Evolutionary conservation across 1,140 invertebrate species (phyloP).

Genomic region (Neodiprion lecontei): DNA sequence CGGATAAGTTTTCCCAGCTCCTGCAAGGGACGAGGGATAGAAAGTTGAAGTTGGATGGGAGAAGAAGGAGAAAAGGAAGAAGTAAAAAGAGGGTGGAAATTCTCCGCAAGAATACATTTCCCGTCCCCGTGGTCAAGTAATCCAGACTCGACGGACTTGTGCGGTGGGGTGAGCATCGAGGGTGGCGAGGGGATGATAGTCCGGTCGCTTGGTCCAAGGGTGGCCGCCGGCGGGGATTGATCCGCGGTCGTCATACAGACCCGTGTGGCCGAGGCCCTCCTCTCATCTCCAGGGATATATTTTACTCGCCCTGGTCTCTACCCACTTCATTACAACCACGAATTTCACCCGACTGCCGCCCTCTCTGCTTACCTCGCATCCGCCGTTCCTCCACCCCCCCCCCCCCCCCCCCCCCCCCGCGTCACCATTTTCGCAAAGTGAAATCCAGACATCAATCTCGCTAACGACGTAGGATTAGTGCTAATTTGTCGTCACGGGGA

Average conservation of each 20-base stretch:
- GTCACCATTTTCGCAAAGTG: slow-evolving; percentile 45
- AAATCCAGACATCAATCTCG: slow-evolving; percentile 53
- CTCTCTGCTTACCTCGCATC: not conserved
- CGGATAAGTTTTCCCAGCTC: not conserved
- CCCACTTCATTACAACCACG: slow-evolving; percentile 35
- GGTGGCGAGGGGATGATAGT: slow-evolving; percentile 23
- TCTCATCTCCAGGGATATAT: slow-evolving; percentile 24
- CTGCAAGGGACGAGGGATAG: slow-evolving; percentile 5
- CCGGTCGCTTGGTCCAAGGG: slow-evolving; percentile 29
- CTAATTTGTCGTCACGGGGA: slow-evolving; percentile 53
- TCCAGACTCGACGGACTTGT: no score
- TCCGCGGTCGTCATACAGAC: slow-evolving; percentile 26
- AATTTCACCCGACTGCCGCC: slow-evolving; percentile 35
- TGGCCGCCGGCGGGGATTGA: slow-evolving; percentile 29
- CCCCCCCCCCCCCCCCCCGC: slow-evolving; percentile 42
- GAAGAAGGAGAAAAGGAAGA: not conserved
- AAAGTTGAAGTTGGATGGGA: slow-evolving; percentile 11
- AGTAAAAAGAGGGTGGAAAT: no score
- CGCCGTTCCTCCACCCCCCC: slow-evolving; percentile 41
- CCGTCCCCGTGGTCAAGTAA: no score
- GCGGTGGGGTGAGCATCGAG: not conserved
- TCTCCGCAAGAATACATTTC: no score
- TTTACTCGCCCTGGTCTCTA: slow-evolving; percentile 21
- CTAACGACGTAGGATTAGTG: slow-evolving; percentile 52
- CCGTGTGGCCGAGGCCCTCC: not conserved